A percentile compares a stretch with the other conserved stretches of the same genome.
These are phyloP conservation scores for Poecilia velifera DNA, from an alignment of 2,797 vertebrate genomes.

Conservation along the genomic window DNA sequence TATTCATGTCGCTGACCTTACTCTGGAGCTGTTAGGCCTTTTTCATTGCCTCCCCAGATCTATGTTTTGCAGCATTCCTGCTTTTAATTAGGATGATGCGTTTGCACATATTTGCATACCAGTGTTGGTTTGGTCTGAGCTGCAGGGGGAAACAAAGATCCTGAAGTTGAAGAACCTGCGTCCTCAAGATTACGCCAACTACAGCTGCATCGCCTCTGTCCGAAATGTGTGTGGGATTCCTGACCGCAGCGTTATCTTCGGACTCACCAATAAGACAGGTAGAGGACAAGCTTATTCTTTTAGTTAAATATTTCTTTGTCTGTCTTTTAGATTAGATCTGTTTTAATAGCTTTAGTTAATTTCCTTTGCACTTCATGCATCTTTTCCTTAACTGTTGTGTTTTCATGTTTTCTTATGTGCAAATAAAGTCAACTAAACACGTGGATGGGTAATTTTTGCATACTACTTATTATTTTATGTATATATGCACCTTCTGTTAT, in stretches of 20 bases:
- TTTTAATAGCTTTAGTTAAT: not conserved
- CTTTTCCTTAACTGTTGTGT: not conserved
- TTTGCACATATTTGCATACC: slow-evolving; percentile 82
- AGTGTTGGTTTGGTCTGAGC: slow-evolving; percentile 70
- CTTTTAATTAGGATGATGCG: slow-evolving; percentile 44
- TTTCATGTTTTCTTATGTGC: not conserved
- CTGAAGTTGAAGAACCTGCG: slow-evolving; percentile 99
- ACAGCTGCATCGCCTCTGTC: slow-evolving; percentile 98
- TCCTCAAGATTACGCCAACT: slow-evolving; percentile 98
- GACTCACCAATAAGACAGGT: slow-evolving; percentile 96
- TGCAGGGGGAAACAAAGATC: slow-evolving; percentile 99
- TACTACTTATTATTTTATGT: not conserved
- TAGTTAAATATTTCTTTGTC: not conserved
- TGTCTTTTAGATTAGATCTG: not conserved
- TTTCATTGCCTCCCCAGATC: slow-evolving; percentile 26
- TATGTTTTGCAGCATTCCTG: slow-evolving; percentile 31
- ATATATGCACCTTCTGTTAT: not conserved
- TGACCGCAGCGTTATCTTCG: slow-evolving; percentile 94
- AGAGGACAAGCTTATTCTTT: slow-evolving; percentile 14
- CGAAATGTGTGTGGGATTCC: slow-evolving; percentile 95
- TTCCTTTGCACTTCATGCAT: too few relatives aligned
- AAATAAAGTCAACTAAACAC: not conserved
- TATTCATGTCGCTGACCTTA: slow-evolving; percentile 64
- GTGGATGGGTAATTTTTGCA: not conserved
- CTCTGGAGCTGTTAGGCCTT: slow-evolving; percentile 49